These are phyloP conservation scores for Thomomys bottae DNA, from an alignment of 2,113 vertebrate species.

Conservation along the genomic window DNA sequence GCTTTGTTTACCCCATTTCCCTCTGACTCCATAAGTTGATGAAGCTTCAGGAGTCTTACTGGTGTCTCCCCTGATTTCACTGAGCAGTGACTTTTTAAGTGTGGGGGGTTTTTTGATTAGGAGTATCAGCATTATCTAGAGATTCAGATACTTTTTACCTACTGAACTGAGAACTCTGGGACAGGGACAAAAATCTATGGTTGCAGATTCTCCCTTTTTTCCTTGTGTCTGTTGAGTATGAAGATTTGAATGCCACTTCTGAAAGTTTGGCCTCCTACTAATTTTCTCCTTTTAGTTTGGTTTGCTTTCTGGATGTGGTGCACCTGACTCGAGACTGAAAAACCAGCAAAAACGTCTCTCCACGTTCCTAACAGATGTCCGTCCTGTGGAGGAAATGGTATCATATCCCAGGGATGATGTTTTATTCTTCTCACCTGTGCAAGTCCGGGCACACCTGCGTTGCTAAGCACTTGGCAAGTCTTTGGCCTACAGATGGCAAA, in stretches of 20 bases:
- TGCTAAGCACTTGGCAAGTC: not conserved
- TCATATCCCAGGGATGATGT: not conserved
- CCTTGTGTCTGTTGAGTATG: not conserved
- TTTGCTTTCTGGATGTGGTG: not conserved
- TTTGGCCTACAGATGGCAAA: not conserved
- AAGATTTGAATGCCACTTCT: not conserved
- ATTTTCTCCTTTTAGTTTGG: not conserved
- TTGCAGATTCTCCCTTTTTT: not conserved
- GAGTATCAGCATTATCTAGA: not conserved
- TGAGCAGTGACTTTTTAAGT: not conserved
- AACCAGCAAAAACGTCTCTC: not conserved
- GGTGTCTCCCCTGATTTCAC: not conserved
- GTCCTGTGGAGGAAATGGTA: not conserved
- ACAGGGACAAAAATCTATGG: not conserved
- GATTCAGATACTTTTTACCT: not conserved
- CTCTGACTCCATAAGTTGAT: not conserved
- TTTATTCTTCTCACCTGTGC: constrained; percentile 37
- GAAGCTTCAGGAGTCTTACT: not conserved
- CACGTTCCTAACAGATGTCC: not conserved
- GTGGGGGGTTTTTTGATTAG: not conserved
- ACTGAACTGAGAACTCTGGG: not conserved
- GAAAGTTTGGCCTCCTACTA: not conserved
- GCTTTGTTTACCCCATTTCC: not conserved
- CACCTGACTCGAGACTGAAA: not conserved
- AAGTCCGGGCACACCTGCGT: not conserved